A percentile compares a stretch with the other conserved stretches of the same genome.
Conservation (phyloP, 1,140 invertebrate genomes). For the Aradophagus sp. region DNA sequence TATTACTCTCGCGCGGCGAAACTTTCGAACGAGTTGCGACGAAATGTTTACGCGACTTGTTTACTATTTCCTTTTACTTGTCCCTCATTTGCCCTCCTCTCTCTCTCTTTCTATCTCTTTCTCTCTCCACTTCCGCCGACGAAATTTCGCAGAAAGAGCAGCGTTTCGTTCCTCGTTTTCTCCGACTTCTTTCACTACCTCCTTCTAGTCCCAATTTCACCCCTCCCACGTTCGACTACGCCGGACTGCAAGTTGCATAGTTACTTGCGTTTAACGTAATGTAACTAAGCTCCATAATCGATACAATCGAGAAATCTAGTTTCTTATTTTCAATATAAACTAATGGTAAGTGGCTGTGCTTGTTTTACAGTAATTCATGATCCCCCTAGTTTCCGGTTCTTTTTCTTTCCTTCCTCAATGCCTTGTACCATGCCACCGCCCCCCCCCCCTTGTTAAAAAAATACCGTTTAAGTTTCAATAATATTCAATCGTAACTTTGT, state of each 20-base stretch:
- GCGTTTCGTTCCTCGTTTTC: constrained; percentile 25
- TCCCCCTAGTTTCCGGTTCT: too few species aligned
- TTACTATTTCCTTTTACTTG: constrained; percentile 18
- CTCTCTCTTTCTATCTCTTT: not conserved
- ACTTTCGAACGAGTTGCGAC: constrained; percentile 33
- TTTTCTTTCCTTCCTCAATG: too few species aligned
- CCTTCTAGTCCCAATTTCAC: not conserved
- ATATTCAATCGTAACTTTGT: too few species aligned
- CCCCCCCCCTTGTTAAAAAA: too few species aligned
- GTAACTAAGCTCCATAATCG: constrained; percentile 22
- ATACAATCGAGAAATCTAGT: constrained; percentile 24
- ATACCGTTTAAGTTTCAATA: too few species aligned
- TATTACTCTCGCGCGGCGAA: constrained; percentile 27
- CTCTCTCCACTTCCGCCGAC: not conserved
- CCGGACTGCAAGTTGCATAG: too few species aligned
- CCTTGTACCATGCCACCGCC: too few species aligned
- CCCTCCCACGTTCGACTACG: constrained; percentile 8
- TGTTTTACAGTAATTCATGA: constrained; percentile 42
- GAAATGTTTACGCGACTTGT: constrained; percentile 44
- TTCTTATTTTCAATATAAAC: constrained; percentile 26
- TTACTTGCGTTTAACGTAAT: constrained; percentile 39
- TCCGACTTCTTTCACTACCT: not conserved
- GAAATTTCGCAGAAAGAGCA: constrained; percentile 3
- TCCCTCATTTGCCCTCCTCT: not conserved
- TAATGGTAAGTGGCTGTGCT: constrained; percentile 40